Percentiles rank a stretch among this genome's conserved stretches.
phyloP scores from a whole-genome alignment of 2,888 invertebrate species.

The Drosophila recens region DNA sequence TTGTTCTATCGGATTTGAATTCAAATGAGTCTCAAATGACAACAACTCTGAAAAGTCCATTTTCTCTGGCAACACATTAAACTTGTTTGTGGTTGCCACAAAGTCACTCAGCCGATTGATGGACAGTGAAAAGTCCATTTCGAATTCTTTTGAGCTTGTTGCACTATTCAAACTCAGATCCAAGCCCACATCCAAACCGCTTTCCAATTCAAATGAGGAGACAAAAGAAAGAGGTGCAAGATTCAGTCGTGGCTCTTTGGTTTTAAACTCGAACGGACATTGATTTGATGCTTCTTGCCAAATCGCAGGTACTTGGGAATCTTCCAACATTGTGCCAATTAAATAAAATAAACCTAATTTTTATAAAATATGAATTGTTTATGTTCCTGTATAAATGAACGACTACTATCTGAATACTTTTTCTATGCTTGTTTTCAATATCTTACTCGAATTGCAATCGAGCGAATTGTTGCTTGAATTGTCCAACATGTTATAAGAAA shows the following conservation, averaged over 20 bases:
- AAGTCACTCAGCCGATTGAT: constrained; percentile 8
- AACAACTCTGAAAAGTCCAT: constrained; percentile 15
- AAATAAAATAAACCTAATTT: constrained; percentile 24
- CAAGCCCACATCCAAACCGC: constrained; percentile 6
- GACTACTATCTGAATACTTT: constrained; percentile 19
- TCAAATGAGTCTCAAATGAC: constrained; percentile 16
- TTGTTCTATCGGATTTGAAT: background rate
- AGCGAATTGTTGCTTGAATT: background rate
- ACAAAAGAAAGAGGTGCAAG: constrained; percentile 5
- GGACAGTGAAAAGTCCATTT: constrained; percentile 22
- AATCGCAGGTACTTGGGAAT: background rate
- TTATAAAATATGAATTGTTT: background rate
- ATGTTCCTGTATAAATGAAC: constrained; percentile 4
- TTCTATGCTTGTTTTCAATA: background rate
- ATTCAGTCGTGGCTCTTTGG: constrained; percentile 1
- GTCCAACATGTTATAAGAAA: background rate
- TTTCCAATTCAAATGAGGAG: constrained; percentile 15
- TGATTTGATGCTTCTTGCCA: constrained; percentile 3
- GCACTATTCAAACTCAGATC: background rate
- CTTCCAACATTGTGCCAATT: constrained; percentile 29
- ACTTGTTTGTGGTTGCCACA: constrained; percentile 3
- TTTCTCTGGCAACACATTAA: constrained; percentile 17
- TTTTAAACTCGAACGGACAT: constrained; percentile 12
- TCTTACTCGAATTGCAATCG: background rate
- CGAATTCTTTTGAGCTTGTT: background rate